phyloP scores from a whole-genome alignment of 2,888 invertebrate species.

The Morpho achilles region DNA sequence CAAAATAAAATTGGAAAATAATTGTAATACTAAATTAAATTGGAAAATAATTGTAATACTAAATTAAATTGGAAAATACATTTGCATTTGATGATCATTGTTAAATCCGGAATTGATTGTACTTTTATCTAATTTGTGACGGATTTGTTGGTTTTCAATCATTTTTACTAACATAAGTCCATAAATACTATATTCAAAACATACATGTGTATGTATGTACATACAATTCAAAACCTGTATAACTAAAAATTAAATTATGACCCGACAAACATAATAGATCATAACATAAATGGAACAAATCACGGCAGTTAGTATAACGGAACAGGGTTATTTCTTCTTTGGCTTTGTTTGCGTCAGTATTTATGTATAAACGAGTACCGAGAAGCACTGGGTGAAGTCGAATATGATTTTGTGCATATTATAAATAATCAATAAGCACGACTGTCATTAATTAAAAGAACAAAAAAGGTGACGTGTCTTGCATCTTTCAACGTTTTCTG shows the following conservation, averaged over 20 bases:
- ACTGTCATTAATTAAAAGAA: too few species aligned
- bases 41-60: too few species aligned
- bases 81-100: neutral
- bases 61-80: too few species aligned
- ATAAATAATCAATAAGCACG: too few species aligned
- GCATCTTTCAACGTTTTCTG: too few species aligned
- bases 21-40: too few species aligned
- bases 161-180: conserved; percentile 28
- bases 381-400: conserved; percentile 1
- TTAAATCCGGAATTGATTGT: conserved; percentile 8
- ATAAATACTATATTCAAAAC: conserved; percentile 22
- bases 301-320: conserved; percentile 16
- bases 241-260: conserved; percentile 30
- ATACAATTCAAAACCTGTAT: conserved; percentile 30
- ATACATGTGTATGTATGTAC: conserved; percentile 16
- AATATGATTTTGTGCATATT: neutral
- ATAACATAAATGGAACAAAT: conserved; percentile 17
- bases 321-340: conserved; percentile 27
- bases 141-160: conserved; percentile 14
- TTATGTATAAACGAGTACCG: conserved; percentile 17
- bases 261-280: neutral
- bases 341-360: conserved; percentile 28
- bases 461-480: too few species aligned
- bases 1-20: too few species aligned
- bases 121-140: conserved; percentile 25